Evolutionary conservation across 2,888 invertebrate genomes (phyloP), one percentile per base, ranked within the genome.

Genomic region (Hyposoter didymator): DNA sequence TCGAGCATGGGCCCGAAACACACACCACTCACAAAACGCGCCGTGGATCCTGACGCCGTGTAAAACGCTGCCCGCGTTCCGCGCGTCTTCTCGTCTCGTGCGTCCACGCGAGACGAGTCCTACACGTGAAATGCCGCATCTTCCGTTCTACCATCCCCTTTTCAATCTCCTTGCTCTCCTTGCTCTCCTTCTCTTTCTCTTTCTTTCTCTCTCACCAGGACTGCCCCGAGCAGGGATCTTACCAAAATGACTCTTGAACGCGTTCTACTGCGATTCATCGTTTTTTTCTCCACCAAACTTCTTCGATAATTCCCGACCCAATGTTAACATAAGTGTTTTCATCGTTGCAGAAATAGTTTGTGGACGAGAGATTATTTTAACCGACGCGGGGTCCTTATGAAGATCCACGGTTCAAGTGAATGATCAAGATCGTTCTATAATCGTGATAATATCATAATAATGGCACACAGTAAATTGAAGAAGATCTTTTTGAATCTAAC

Each of bases 41-140:
- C 62, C 59, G 55, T 52, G 66, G 66, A 67, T n/a, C 69, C 62
- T 12, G 35, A 73, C 55, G 39, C 19, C 66, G 76, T 67, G 64
- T 73, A 74, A 74, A 69, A 82, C 76, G 81, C 78, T 78, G 83
- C 78, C 64, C 83, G 78, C 83, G 66, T 73, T 76, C 78, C 73
- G 76, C 72, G 72, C 78, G 74, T 81, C 80, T 72, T 43, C 66
- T 70, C 62, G 79, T 79, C 80, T 84, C 78, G 72, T 64, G 76
- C 78, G 78, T 82, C 69, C 84, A 76, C 72, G 70, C 80, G 80
- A 66, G 73, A 67, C 28, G 64, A 70, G 64, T 72, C 72, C 64
- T 69, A n/a, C 59, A 74, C 69, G 69, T 43, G 47, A 79, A 75
- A 83, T 45, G 64, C 82, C 55, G 55, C 66, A 52, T 72, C 76